A percentile compares a stretch with the other conserved stretches of the same genome.
Evolutionary conservation across 2,113 vertebrate species (phyloP).

Genomic region (Pangasianodon gigas): DNA sequence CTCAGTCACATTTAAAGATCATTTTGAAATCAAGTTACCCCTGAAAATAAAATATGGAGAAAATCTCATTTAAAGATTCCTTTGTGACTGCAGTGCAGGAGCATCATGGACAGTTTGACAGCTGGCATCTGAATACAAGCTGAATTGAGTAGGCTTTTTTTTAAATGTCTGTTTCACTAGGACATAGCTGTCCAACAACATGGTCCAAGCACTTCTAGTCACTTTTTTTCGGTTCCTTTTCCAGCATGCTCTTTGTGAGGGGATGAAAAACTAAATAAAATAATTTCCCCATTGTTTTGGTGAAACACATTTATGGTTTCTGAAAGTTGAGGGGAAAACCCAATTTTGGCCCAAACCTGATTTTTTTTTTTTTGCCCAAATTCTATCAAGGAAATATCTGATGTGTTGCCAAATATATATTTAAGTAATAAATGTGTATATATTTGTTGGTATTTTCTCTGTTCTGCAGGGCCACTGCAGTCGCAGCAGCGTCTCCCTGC

Average conservation of each 20-base stretch:
- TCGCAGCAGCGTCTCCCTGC: slow-evolving; percentile 85
- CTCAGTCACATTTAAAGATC: background rate
- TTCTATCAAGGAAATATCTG: background rate
- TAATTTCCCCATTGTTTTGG: background rate
- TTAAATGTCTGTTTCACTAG: background rate
- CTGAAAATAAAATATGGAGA: background rate
- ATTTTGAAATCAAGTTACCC: background rate
- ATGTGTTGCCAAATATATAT: background rate
- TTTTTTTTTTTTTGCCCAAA: background rate
- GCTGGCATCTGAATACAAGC: background rate
- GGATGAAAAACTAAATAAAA: background rate
- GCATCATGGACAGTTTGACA: background rate
- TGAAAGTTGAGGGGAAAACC: background rate
- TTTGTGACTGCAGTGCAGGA: background rate
- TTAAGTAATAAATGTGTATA: background rate
- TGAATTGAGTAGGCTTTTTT: background rate
- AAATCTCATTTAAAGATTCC: background rate
- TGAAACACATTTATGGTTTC: background rate
- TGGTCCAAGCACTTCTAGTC: background rate
- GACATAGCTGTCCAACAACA: background rate
- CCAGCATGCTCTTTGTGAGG: background rate
- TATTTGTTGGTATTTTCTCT: background rate
- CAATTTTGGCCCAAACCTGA: background rate
- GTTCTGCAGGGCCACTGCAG: slow-evolving; percentile 72
- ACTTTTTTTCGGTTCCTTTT: background rate